Percentiles rank a stretch among this genome's conserved stretches.
These are phyloP conservation scores for Acanthornis magna DNA, from an alignment of 2,797 vertebrate species.

Conservation along the genomic window DNA sequence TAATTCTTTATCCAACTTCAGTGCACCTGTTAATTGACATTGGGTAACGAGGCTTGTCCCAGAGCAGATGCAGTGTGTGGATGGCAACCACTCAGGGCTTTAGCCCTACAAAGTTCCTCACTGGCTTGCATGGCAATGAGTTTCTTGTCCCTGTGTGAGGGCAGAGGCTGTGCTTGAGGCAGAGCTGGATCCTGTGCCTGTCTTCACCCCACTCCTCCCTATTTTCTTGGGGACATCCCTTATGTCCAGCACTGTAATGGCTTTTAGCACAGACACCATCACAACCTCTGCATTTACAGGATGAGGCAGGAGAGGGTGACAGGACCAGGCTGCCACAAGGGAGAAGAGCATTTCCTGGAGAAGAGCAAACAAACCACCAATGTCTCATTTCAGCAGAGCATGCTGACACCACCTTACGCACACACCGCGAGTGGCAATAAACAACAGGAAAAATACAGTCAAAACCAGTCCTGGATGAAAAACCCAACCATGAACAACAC, in stretches of 20 bases:
- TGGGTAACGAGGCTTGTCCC: fast-evolving
- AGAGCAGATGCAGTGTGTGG: neutral
- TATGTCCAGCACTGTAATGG: neutral
- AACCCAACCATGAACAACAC: neutral
- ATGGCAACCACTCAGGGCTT: neutral
- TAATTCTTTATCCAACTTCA: neutral
- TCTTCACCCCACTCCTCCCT: fast-evolving
- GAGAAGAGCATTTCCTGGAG: conserved; percentile 25
- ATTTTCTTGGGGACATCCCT: neutral
- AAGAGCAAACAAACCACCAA: conserved; percentile 1
- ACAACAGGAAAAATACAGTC: conserved; percentile 1
- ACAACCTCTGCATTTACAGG: neutral
- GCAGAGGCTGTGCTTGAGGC: neutral
- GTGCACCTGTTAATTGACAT: neutral
- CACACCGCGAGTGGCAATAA: neutral
- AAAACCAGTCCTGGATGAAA: neutral
- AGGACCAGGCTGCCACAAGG: neutral
- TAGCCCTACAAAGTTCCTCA: neutral
- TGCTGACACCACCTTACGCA: neutral
- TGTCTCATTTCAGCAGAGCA: neutral
- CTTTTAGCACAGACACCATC: neutral
- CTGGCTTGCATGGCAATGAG: neutral
- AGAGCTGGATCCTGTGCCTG: neutral
- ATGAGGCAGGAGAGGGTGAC: neutral
- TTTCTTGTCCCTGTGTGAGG: neutral